phyloP scores from a whole-genome alignment of 1,140 invertebrate genomes.

The Phortica variegata region DNA sequence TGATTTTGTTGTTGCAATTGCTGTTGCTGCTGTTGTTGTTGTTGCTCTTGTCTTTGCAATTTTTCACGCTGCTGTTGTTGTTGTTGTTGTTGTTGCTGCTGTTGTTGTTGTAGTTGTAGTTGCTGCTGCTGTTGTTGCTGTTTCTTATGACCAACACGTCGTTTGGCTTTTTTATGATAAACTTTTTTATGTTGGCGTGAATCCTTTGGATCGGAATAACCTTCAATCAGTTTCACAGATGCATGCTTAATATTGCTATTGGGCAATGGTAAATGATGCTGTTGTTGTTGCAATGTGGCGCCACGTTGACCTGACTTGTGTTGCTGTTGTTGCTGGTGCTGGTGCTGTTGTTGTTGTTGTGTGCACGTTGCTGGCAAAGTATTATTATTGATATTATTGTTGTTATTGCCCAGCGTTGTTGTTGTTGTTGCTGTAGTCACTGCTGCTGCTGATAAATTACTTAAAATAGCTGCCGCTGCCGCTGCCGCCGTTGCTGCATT shows the following conservation, averaged over 20 bases:
- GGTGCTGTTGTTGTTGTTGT: constrained; percentile 21
- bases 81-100: constrained; percentile 25
- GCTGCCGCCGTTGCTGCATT: constrained; percentile 18
- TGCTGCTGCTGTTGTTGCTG: constrained; percentile 31
- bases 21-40: constrained; percentile 6
- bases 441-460: constrained; percentile 2
- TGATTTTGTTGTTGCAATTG: not conserved
- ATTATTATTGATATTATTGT: constrained; percentile 34
- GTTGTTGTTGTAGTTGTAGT: constrained; percentile 22
- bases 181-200: constrained; percentile 50
- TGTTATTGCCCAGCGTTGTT: too few relatives aligned
- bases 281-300: constrained; percentile 39
- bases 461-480: constrained; percentile 16
- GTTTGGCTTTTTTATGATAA: constrained; percentile 49
- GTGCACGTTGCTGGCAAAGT: constrained; percentile 32
- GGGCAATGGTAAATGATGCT: constrained; percentile 33
- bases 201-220: constrained; percentile 53
- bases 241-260: constrained; percentile 51
- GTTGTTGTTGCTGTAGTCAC: constrained; percentile 12
- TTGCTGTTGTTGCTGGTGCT: constrained; percentile 24
- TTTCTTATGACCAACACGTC: constrained; percentile 32
- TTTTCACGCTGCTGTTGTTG: constrained; percentile 2
- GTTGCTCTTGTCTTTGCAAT: constrained; percentile 3
- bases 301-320: constrained; percentile 11
- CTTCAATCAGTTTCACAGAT: constrained; percentile 52